Conservation (phyloP, 2,797 vertebrate genomes). For the Podarcis siculus region DNA sequence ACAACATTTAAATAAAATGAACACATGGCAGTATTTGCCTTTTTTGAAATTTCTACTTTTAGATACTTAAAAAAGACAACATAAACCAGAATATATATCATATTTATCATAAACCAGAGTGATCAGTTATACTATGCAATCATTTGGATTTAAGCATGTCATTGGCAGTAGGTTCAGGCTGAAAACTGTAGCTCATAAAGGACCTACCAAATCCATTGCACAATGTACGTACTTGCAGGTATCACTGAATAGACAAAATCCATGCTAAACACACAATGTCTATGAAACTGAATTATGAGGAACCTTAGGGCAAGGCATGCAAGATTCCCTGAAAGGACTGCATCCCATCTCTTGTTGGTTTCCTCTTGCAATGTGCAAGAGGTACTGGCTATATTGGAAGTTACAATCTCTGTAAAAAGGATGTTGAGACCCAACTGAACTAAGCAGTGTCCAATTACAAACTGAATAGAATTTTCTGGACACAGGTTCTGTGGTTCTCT, state of each 20-base stretch:
- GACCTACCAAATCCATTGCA: background rate
- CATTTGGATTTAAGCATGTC: background rate
- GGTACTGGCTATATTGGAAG: background rate
- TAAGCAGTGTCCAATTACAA: background rate
- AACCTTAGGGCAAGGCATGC: background rate
- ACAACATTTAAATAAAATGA: slow-evolving; percentile 6
- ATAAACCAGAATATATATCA: background rate
- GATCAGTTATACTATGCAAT: background rate
- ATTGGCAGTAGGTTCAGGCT: background rate
- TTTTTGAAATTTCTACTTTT: background rate
- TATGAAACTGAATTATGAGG: background rate
- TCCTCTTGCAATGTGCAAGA: background rate
- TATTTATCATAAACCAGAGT: background rate
- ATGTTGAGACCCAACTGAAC: background rate
- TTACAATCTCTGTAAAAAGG: background rate
- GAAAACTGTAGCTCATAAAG: background rate
- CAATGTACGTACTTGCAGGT: background rate
- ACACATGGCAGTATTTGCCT: background rate
- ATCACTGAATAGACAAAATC: background rate
- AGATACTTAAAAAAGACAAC: background rate
- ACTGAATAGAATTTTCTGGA: background rate
- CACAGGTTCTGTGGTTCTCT: background rate
- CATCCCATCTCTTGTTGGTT: too few relatives aligned
- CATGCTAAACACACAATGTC: background rate
- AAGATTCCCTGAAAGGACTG: background rate